These are phyloP conservation scores for Alligator sinensis DNA, from an alignment of 2,113 vertebrate genomes.

Conservation along the genomic window DNA sequence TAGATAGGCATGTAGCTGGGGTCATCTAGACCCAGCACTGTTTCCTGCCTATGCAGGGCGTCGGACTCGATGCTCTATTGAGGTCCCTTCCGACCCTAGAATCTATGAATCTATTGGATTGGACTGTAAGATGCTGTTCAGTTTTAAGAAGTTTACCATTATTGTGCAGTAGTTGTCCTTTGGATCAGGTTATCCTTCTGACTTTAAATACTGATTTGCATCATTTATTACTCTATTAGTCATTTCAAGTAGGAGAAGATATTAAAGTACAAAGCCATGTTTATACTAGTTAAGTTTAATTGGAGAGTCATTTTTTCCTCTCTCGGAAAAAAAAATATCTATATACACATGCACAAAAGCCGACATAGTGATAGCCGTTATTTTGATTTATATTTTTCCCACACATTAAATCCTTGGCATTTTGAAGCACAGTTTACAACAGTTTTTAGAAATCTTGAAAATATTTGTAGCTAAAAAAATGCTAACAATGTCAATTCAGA, in stretches of 20 bases:
- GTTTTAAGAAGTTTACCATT: conserved; percentile 22
- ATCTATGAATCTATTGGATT: too few species aligned
- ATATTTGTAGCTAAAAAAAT: not conserved
- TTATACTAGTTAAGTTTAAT: not conserved
- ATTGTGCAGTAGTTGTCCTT: not conserved
- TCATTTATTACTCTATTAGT: not conserved
- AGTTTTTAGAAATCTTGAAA: not conserved
- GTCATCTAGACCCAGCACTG: too few species aligned
- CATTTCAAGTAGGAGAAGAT: not conserved
- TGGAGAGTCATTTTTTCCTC: not conserved
- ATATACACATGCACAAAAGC: not conserved
- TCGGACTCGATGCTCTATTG: too few species aligned
- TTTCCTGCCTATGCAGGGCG: too few species aligned
- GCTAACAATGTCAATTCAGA: not conserved
- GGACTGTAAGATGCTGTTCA: not conserved
- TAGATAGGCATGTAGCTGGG: too few species aligned
- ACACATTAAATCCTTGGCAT: not conserved
- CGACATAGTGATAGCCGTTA: not conserved
- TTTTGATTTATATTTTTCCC: not conserved
- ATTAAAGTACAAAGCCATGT: not conserved
- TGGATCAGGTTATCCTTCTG: not conserved
- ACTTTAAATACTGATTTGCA: not conserved
- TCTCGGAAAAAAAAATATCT: not conserved
- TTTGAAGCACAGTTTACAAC: not conserved
- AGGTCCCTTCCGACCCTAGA: too few species aligned